A percentile compares a stretch with the other conserved stretches of the same genome.
Evolutionary conservation across 2,797 vertebrate genomes (phyloP).

Genomic region (Microcaecilia unicolor): DNA sequence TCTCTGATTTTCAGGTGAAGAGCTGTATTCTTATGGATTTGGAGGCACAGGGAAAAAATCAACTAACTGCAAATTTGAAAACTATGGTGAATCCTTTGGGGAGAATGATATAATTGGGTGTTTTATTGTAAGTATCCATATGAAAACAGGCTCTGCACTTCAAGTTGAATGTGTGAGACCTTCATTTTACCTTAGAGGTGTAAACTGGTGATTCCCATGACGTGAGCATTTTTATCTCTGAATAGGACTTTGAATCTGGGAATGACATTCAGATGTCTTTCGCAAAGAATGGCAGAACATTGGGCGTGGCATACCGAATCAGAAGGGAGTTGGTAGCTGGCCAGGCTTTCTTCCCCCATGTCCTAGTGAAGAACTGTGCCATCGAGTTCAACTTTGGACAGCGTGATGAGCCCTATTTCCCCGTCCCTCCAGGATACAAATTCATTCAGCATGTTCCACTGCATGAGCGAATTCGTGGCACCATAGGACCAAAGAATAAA

Average conservation of each 20-base stretch:
- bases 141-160: too few relatives aligned
- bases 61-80: slow-evolving; percentile 74
- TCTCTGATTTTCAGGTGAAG: slow-evolving; percentile 82
- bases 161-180: not conserved
- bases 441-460: slow-evolving; percentile 71
- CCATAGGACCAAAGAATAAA: slow-evolving; percentile 70
- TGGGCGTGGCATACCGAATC: slow-evolving; percentile 68
- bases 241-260: slow-evolving; percentile 76
- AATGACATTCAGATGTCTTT: slow-evolving; percentile 72
- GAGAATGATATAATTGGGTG: slow-evolving; percentile 90
- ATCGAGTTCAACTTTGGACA: slow-evolving; percentile 91
- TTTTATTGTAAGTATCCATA: slow-evolving; percentile 64
- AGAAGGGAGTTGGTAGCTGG: slow-evolving; percentile 60
- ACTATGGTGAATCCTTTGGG: slow-evolving; percentile 78
- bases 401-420: slow-evolving; percentile 62
- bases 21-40: slow-evolving; percentile 81
- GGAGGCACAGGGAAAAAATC: slow-evolving; percentile 91
- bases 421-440: slow-evolving; percentile 67
- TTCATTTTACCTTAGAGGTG: not conserved
- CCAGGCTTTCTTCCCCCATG: slow-evolving; percentile 76
- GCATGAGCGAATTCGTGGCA: slow-evolving; percentile 66
- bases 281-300: slow-evolving; percentile 74
- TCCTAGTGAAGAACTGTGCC: slow-evolving; percentile 83
- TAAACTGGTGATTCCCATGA: too few relatives aligned
- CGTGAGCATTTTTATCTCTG: not conserved